A percentile compares a stretch with the other conserved stretches of the same genome.
Conservation (phyloP, 2,113 vertebrate species). For the Stigmatopora nigra region DNA sequence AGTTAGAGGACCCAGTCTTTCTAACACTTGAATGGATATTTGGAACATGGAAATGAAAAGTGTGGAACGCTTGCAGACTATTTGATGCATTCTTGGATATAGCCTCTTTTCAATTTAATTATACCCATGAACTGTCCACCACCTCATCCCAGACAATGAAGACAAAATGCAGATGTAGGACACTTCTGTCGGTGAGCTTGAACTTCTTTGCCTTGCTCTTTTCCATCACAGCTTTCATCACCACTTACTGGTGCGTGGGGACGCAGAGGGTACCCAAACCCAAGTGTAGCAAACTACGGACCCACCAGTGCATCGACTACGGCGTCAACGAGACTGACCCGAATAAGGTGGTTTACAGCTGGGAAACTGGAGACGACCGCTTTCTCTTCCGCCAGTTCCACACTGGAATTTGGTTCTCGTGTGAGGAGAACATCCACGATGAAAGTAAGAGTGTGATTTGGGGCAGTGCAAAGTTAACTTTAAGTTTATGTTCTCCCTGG, state of each 20-base stretch:
- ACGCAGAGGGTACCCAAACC: slow-evolving; percentile 78
- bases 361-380: slow-evolving; percentile 89
- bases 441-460: slow-evolving; percentile 73
- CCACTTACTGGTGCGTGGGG: slow-evolving; percentile 90
- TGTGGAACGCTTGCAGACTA: slow-evolving; percentile 2
- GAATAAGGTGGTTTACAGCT: slow-evolving; percentile 86
- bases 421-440: slow-evolving; percentile 84
- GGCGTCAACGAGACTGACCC: slow-evolving; percentile 77
- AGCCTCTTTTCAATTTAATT: slow-evolving; percentile 3
- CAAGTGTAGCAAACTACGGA: slow-evolving; percentile 67
- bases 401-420: slow-evolving; percentile 91
- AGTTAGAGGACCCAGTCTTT: neutral
- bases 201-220: slow-evolving; percentile 70
- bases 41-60: neutral
- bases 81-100: slow-evolving; percentile 8
- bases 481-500: too few species aligned
- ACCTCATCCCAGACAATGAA: slow-evolving; percentile 73
- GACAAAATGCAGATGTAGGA: slow-evolving; percentile 82
- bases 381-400: slow-evolving; percentile 87
- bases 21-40: neutral
- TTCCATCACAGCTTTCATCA: slow-evolving; percentile 81
- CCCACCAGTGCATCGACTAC: slow-evolving; percentile 83
- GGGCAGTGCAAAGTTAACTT: too few species aligned
- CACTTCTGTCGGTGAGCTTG: slow-evolving; percentile 80
- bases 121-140: slow-evolving; percentile 40